Evolutionary conservation across 1,140 invertebrate species (phyloP), one percentile per base, ranked within the genome.

Genomic region (Coelopa frigida): DNA sequence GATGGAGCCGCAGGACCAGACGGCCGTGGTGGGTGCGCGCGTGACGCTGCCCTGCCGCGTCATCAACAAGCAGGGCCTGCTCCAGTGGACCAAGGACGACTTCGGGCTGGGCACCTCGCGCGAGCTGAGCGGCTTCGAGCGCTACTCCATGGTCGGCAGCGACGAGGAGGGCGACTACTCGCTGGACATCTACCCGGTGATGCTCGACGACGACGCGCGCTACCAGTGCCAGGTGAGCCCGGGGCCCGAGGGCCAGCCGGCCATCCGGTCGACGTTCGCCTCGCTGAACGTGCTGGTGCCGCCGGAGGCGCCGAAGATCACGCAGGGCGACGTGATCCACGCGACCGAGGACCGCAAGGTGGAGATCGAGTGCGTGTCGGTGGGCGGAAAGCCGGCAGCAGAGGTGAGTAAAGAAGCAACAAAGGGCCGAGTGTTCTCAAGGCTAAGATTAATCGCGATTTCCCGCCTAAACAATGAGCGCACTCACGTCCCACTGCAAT

Each of bases 1-100:
- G 26, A 87, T 87, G 78, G 83, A 89, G 61, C 87, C 87, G 1
- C 84, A 87, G 62, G 87, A 90, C 67, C 81, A 83, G 62, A 83
- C 80, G 20, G 82, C 82, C 15, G 79, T 83, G 44, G 77, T 84
- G 24, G 80, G 81, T 14, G 81, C 79, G 39, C 72, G 77, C 11
- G 81, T 85, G 2, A 82, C 82, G 21, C 69, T 85, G 12, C 83
- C 84, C 14, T 87, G 84, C 68, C 72, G 81, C 17, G 83, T 88
- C 10, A 72, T 82, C 50, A 78, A 84, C 62, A 82, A 86, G 61
- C 75, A 75, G 51, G 87, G 87, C n/a, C 74, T 78, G 3, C 74
- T 90, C 18, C 87, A 90, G 61, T 89, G 86, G 87, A 89, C 86
- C 36, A 83, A 85, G 59, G 85, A 89, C 66, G 85, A 84, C 53